A percentile compares a stretch with the other conserved stretches of the same genome.
Conservation (phyloP, 2,797 vertebrate genomes). For the Anomalospiza imberbis region DNA sequence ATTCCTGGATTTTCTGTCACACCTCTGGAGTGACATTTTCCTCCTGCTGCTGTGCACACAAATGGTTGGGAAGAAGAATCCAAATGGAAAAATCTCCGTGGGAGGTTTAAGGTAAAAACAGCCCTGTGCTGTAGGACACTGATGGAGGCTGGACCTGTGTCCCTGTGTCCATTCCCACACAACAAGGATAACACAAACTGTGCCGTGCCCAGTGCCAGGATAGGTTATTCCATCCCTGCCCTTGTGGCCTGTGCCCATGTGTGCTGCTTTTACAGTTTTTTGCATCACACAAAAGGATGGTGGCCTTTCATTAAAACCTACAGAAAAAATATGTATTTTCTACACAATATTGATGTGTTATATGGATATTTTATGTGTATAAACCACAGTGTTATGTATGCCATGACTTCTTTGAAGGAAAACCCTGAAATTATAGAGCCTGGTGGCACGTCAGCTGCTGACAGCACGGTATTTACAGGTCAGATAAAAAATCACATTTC, state of each 20-base stretch:
- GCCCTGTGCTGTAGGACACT: background rate
- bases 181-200: background rate
- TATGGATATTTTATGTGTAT: background rate
- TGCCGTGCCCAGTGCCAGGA: fast-evolving
- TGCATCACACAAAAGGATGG: background rate
- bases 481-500: background rate
- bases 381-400: background rate
- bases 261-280: background rate
- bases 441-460: background rate
- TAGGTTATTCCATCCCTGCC: background rate
- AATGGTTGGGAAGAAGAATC: background rate
- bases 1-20: background rate
- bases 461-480: background rate
- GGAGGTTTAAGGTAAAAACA: background rate
- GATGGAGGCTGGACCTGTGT: background rate
- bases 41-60: background rate
- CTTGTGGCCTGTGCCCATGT: background rate
- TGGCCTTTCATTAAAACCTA: background rate
- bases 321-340: fast-evolving
- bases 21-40: background rate
- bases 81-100: background rate
- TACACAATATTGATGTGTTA: background rate
- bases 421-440: background rate
- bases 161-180: background rate
- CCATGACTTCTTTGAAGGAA: background rate